These are phyloP conservation scores for Cydia splendana DNA, from an alignment of 1,140 invertebrate genomes.

Conservation along the genomic window DNA sequence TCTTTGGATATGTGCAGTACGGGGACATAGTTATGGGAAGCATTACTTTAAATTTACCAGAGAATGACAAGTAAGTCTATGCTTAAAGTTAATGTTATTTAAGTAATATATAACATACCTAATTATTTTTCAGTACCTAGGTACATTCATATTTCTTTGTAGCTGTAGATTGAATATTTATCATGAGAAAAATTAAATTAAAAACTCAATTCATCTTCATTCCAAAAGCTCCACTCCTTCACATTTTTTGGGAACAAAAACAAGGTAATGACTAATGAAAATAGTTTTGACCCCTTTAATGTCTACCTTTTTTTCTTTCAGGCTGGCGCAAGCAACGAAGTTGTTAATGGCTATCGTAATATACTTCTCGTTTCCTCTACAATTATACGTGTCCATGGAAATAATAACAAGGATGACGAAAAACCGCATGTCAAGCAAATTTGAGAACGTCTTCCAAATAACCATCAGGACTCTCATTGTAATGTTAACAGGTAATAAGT, in stretches of 20 bases:
- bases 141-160: too few relatives aligned
- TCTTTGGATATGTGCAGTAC: constrained; percentile 91
- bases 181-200: too few relatives aligned
- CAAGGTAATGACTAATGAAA: too few relatives aligned
- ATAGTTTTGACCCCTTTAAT: too few relatives aligned
- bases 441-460: constrained; percentile 84
- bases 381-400: constrained; percentile 93
- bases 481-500: not conserved
- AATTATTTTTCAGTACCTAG: too few relatives aligned
- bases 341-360: constrained; percentile 92
- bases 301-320: constrained; percentile 56
- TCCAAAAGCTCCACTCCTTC: too few relatives aligned
- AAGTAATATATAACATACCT: too few relatives aligned
- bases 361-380: constrained; percentile 93
- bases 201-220: too few relatives aligned
- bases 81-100: too few relatives aligned
- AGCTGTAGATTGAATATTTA: too few relatives aligned
- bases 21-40: constrained; percentile 84
- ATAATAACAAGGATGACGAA: constrained; percentile 83
- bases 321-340: constrained; percentile 87
- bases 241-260: too few relatives aligned
- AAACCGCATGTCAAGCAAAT: constrained; percentile 75
- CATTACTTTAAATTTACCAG: constrained; percentile 87
- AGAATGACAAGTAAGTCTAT: constrained; percentile 80
- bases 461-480: constrained; percentile 77